Evolutionary conservation across 2,113 vertebrate species (phyloP), one percentile per base, ranked within the genome.

Genomic region (Heteronetta atricapilla): DNA sequence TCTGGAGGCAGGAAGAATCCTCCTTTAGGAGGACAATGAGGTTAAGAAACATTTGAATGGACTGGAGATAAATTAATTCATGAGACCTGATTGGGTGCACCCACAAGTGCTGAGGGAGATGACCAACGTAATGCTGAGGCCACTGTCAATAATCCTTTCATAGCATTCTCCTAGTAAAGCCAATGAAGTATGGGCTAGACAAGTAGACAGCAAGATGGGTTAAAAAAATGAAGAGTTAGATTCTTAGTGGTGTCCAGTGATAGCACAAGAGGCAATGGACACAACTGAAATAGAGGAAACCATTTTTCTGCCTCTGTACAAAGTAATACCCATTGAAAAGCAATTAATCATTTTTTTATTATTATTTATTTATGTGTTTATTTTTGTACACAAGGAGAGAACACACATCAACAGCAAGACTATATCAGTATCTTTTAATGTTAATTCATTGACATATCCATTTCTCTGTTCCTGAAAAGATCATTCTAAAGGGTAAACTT

Each of bases 381-480:
- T 55, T 46, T 46, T 46, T 46, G 46, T 46, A 20, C 46, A 31
- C 16, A 80, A 82, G 68, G 28, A 88, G 38, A 17, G 7, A 68
- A 52, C 17, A 60, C 8, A 52, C 17, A 8, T 73, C 67, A 79
- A 42, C 31, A 29, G 26, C 67, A 93, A 83, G 20, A 83, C 74
- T 22, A 58, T 40, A 83, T 33, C 53, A 18, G 26, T 86, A 36
- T 66, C 46, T 88, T 23, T 53, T 92, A 74, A 62, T 70, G 72
- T 88, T 74, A 77, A 18, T 18, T 66, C 53, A 88, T 66, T 82
- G 85, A 44, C 31, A 52, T 85, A 91, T 21, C 28, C 17, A 53
- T 72, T 73, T 88, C 90, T 89, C 50, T 88, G 26, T 21, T 90
- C 7, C 17, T 88, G 76, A 76, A 92, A 95, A 93, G 44, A 31